Conservation (phyloP, 2,113 vertebrate species). For the Casuarius casuarius region DNA sequence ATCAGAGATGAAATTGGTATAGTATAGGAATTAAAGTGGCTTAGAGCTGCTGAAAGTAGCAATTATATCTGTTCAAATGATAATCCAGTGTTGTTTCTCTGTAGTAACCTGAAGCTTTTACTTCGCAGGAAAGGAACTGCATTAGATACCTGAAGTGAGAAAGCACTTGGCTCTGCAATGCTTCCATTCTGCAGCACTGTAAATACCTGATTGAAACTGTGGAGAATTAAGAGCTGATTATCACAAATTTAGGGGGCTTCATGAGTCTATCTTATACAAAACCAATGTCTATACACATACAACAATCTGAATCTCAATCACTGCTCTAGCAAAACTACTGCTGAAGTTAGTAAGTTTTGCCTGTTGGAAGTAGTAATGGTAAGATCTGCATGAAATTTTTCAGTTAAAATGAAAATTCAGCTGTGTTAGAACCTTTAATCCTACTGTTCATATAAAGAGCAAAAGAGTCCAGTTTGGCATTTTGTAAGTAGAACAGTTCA, state of each 20-base stretch:
- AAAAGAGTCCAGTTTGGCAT: background rate
- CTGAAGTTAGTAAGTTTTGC: background rate
- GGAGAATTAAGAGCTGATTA: background rate
- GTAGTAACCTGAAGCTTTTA: conserved; percentile 25
- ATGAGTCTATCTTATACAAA: background rate
- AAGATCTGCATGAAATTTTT: background rate
- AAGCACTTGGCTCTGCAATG: background rate
- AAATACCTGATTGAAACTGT: conserved; percentile 1
- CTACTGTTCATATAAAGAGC: background rate
- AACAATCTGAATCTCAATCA: background rate
- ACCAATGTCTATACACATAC: background rate
- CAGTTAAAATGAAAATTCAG: background rate
- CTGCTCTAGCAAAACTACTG: background rate
- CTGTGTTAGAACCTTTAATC: background rate
- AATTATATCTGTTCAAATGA: conserved; percentile 44
- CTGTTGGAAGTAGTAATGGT: background rate
- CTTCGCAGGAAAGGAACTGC: background rate
- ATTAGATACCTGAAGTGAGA: background rate
- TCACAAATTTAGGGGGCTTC: background rate
- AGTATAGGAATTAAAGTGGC: conserved; percentile 19
- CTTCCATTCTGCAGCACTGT: background rate
- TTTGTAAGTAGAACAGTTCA: background rate
- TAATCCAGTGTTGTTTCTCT: conserved; percentile 9
- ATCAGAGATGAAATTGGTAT: conserved; percentile 3
- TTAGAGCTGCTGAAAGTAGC: conserved; percentile 30